Evolutionary conservation across 2,797 vertebrate genomes (phyloP), one percentile per base, ranked within the genome.

Genomic region (Enteromius thamalakanensis): DNA sequence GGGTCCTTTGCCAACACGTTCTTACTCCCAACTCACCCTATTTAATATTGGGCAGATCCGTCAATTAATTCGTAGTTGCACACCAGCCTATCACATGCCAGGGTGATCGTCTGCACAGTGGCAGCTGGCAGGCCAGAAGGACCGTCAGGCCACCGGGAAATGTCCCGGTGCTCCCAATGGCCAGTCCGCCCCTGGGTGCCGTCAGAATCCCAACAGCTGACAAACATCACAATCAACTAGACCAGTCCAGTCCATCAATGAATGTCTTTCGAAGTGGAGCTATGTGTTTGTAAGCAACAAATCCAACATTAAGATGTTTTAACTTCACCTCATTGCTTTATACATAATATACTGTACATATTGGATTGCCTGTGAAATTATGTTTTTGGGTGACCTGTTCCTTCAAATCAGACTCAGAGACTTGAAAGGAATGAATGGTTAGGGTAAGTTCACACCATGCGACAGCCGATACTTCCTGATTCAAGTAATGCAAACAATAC

Each of bases 391-490:
- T 29, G 12, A 29, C 26, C 14, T 62, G 12, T 62, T 17, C 3
- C 51, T 40, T 58, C n/a, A 23, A 60, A 14, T 76, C 14, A 29
- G 53, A 60, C 7, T 76, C 14, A 29, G 53, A 62, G n/a, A 62
- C n/a, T 42, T 76, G 14, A 42, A n/a, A 14, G 29, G 23, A 58
- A 40, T 51, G 6, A 37, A 23, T 11, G 26, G 17, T 34, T 15
- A 70, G 4, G 58, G 26, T 37, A 19, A 21, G 17, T 11, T 32
- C 21, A 47, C n/a, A 64, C 58, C 45, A 37, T 71, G 79, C 42
- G 29, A 79, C 49, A n/a, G 84, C 70, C 21, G 4, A 34, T 60
- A 72, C 42, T 65, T 87, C 65, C 76, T 87, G 79, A 42, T 32
- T 64, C 26, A 4, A 45, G 53, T 58, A 75, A 84, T 60, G 49